Evolutionary conservation across 2,113 vertebrate species (phyloP).

Genomic region (Muscicapa adusta): DNA sequence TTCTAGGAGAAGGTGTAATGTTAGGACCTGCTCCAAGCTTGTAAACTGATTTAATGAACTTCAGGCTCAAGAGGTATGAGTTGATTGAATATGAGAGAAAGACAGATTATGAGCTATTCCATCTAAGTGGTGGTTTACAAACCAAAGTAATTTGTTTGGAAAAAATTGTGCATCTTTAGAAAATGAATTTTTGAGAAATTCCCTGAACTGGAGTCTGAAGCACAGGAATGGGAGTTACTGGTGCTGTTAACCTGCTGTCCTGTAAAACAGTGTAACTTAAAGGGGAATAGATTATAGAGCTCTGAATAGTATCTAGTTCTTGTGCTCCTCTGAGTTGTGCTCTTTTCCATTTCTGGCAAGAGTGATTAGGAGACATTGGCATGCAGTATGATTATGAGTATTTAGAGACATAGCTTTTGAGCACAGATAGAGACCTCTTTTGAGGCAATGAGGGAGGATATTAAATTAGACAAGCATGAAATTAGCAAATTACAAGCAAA

Average conservation of each 20-base stretch:
- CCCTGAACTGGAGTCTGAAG: not conserved
- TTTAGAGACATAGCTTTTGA: not conserved
- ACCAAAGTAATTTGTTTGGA: not conserved
- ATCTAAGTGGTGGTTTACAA: not conserved
- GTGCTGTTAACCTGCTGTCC: not conserved
- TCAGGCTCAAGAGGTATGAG: not conserved
- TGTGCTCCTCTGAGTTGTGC: not conserved
- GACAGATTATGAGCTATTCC: not conserved
- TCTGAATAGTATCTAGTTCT: not conserved
- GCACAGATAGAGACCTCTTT: not conserved
- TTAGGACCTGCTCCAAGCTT: not conserved
- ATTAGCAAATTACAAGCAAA: not conserved
- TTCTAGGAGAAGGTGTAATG: not conserved
- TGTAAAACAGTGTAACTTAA: not conserved
- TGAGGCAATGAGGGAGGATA: not conserved
- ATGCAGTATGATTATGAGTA: not conserved
- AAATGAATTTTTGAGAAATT: not conserved
- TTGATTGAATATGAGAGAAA: not conserved
- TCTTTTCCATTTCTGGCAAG: not conserved
- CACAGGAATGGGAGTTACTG: not conserved
- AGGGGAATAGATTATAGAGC: not conserved
- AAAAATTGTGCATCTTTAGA: not conserved
- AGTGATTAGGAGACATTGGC: not conserved
- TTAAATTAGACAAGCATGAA: constrained; percentile 36
- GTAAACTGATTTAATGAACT: not conserved